Evolutionary conservation across 2,113 vertebrate genomes (phyloP).

Genomic region (Polypterus senegalus): DNA sequence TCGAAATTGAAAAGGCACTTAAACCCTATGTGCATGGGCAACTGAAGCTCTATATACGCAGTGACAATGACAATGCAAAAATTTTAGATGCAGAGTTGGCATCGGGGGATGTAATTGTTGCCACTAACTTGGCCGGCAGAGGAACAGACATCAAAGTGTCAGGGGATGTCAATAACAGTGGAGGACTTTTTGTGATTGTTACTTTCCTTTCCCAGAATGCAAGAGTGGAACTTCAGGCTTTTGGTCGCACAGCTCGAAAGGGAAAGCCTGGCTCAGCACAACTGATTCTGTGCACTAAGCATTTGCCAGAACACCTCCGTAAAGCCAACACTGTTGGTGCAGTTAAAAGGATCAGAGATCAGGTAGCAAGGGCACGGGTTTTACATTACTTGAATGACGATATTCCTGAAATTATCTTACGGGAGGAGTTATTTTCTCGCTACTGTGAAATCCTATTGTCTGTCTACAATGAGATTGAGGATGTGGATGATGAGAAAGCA

Average conservation of each 20-base stretch:
- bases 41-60: conserved; percentile 29
- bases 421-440: conserved; percentile 15
- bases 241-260: conserved; percentile 40
- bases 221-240: conserved; percentile 40
- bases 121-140: conserved; percentile 21
- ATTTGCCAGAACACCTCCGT: conserved; percentile 18
- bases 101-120: conserved; percentile 16
- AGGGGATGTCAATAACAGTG: conserved; percentile 22
- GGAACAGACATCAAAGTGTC: conserved; percentile 26
- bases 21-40: background rate
- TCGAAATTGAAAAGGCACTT: conserved; percentile 10
- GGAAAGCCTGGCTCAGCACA: conserved; percentile 42
- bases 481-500: conserved; percentile 1
- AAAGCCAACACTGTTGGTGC: conserved; percentile 15
- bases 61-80: conserved; percentile 28
- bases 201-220: conserved; percentile 38
- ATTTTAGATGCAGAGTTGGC: conserved; percentile 11
- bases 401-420: conserved; percentile 10
- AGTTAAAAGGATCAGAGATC: conserved; percentile 19
- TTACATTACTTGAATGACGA: conserved; percentile 14
- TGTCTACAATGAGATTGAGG: background rate
- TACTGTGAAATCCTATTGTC: conserved; percentile 18
- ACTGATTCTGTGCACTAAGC: conserved; percentile 30
- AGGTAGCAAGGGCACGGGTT: conserved; percentile 12
- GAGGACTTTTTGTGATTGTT: conserved; percentile 41